These are phyloP conservation scores for Apodemia hepburni DNA, from an alignment of 2,888 invertebrate genomes.

Conservation along the genomic window DNA sequence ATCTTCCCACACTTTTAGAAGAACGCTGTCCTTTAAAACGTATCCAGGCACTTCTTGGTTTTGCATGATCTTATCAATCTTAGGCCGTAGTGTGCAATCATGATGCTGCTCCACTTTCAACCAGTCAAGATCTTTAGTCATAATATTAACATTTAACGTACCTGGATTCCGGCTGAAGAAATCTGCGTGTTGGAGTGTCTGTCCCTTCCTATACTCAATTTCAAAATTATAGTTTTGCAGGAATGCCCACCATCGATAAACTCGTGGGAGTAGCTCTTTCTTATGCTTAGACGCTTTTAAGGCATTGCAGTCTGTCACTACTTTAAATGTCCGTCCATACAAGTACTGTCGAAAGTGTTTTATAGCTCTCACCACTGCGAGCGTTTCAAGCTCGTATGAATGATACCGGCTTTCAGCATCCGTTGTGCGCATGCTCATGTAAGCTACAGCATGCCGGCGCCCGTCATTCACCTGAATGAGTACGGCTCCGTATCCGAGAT, in stretches of 20 bases:
- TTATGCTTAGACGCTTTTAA: constrained; percentile 39
- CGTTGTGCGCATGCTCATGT: constrained; percentile 30
- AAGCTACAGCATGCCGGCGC: constrained; percentile 29
- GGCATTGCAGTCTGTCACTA: constrained; percentile 38
- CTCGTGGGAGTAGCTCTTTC: constrained; percentile 35
- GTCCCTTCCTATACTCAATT: constrained; percentile 32
- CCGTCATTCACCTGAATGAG: constrained; percentile 23
- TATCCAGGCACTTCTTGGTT: constrained; percentile 20
- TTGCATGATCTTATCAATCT: constrained; percentile 22
- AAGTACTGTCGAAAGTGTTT: constrained; percentile 40
- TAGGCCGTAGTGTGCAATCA: constrained; percentile 25
- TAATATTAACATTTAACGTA: constrained; percentile 21
- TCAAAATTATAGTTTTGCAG: constrained; percentile 37
- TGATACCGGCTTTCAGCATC: constrained; percentile 29
- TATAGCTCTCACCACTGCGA: constrained; percentile 30
- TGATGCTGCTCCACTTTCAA: constrained; percentile 29
- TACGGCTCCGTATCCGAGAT: constrained; percentile 33
- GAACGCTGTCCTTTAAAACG: constrained; percentile 22
- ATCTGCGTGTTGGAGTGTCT: constrained; percentile 29
- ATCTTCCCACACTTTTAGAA: constrained; percentile 8
- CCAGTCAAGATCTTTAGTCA: constrained; percentile 27
- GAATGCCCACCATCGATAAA: constrained; percentile 41
- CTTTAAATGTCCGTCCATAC: constrained; percentile 31
- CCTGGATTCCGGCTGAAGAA: constrained; percentile 30
- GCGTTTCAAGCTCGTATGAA: constrained; percentile 2